Evolutionary conservation across 1,140 invertebrate species (phyloP), one percentile per base, ranked within the genome.

Genomic region (Hyles vespertilio): DNA sequence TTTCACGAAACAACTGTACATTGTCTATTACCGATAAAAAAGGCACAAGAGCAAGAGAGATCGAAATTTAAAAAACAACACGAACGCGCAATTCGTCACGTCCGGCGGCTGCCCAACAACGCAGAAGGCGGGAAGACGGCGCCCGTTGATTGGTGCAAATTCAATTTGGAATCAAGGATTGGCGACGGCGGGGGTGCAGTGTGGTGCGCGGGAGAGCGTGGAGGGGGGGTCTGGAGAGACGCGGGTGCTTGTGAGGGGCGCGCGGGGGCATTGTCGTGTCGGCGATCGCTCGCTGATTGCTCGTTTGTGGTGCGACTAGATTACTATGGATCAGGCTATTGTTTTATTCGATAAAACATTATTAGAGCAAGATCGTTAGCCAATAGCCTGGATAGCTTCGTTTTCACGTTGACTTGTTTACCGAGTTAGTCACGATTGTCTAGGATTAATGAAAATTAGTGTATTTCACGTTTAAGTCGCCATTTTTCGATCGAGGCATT

Each of bases 91-190:
- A 51, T 59, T 61, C 58, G 60, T 74, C 80, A 87, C 81, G 80
- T 83, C 75, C 76, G 70, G 64, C 62, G 65, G 62, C 62, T 59
- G 65, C 51, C 66, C 70, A 70, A 70, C 67, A 62, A 72, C 70
- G 72, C 73, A 71, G 77, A 79, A 85, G 81, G 82, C 83, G 82
- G 82, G 80, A 87, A 87, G 84, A 84, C 82, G 75, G 67, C 74
- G 71, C 72, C 69, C 77, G 79, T 81, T 87, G 84, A 87, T 87
- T 87, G 84, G 83, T 87, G 83, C 83, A 87, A 87, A 87, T 87
- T 86, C 81, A 83, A 87, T 87, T 87, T 87, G 83, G 78, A 75
- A 82, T 77, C 76, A 77, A 76, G 77, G 67, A 67, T 66, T 34
- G 53, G 53, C 59, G 65, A 46, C 49, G 56, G 66, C 52, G 59